These are phyloP conservation scores for Arion vulgaris DNA, from an alignment of 1,140 invertebrate species.

Conservation along the genomic window DNA sequence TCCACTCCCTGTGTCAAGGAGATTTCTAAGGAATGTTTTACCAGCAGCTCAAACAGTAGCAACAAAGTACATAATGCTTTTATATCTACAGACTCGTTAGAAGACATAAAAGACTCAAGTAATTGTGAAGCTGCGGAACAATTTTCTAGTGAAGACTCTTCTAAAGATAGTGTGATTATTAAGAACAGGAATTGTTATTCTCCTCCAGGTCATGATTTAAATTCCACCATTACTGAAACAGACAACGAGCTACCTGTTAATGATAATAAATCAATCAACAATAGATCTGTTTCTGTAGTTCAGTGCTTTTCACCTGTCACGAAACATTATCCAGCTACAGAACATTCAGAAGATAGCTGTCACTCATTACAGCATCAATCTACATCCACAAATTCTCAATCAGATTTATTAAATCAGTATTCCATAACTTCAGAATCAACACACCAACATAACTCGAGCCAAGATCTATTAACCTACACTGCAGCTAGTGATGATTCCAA, in stretches of 20 bases:
- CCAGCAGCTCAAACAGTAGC: neutral
- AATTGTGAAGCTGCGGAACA: neutral
- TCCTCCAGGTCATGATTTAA: neutral
- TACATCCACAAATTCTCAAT: neutral
- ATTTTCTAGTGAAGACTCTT: neutral
- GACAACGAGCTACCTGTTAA: neutral
- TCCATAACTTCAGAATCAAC: neutral
- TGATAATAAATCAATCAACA: neutral
- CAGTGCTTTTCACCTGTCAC: neutral
- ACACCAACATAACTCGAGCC: neutral
- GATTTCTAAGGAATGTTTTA: neutral
- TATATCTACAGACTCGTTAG: neutral
- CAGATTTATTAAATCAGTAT: neutral
- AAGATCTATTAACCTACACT: neutral
- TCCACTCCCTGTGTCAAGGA: neutral
- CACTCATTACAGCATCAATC: neutral
- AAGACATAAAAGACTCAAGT: neutral
- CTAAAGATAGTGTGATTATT: neutral
- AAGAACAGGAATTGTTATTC: neutral
- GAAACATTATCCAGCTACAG: neutral
- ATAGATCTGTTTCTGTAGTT: neutral
- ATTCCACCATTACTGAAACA: neutral
- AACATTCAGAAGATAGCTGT: neutral
- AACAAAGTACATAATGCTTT: neutral
- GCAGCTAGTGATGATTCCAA: neutral